phyloP scores from a whole-genome alignment of 2,113 vertebrate species.

The Tachysurus fulvidraco region DNA sequence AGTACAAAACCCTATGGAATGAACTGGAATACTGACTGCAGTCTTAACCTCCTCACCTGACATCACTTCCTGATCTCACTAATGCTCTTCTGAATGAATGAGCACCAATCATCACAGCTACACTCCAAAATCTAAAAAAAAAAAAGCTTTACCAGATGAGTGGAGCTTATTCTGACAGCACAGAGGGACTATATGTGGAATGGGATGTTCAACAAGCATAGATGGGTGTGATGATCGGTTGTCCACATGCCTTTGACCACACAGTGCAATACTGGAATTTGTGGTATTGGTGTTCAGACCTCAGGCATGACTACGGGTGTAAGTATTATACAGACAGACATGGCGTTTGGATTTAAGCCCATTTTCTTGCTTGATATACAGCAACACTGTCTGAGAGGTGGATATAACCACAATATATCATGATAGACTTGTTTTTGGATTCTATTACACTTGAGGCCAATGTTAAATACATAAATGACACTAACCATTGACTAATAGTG shows the following conservation, averaged over 20 bases:
- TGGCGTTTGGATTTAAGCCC: too few species aligned
- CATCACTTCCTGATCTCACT: not conserved
- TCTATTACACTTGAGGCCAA: not conserved
- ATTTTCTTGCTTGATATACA: not conserved
- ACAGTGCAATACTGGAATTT: not conserved
- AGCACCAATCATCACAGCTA: not conserved
- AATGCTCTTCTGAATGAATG: not conserved
- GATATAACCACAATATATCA: not conserved
- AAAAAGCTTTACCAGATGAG: not conserved
- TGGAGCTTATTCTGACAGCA: too few species aligned
- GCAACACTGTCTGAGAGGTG: not conserved
- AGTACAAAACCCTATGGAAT: not conserved
- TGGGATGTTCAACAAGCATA: too few species aligned
- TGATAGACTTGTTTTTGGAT: not conserved
- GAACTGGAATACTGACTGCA: not conserved
- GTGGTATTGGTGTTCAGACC: not conserved
- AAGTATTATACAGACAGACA: too few species aligned
- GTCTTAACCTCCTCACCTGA: not conserved
- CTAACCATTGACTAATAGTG: not conserved
- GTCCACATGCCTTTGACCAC: not conserved
- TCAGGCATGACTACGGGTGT: not conserved
- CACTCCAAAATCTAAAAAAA: not conserved
- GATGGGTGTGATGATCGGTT: not conserved
- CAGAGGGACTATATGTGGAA: too few species aligned
- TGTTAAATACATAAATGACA: not conserved